Percentiles rank a stretch among this genome's conserved stretches.
Evolutionary conservation across 2,888 invertebrate genomes (phyloP).

Genomic region (Nomada ruficornis): DNA sequence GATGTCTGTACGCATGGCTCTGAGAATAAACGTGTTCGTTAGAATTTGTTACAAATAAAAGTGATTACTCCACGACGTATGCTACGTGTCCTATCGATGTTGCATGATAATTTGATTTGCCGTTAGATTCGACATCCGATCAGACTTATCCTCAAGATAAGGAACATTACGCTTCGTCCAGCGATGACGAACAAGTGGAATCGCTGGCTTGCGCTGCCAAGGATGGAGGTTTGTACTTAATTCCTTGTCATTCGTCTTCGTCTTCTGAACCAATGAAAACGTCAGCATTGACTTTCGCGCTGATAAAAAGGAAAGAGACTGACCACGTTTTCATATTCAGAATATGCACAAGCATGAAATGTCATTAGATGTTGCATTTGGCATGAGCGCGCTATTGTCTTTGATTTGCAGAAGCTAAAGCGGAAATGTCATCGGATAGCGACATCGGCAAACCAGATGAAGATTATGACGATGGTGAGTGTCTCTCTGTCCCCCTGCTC

Average conservation of each 20-base stretch:
- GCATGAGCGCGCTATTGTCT: slow-evolving; percentile 70
- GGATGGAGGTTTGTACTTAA: slow-evolving; percentile 85
- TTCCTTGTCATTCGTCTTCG: neutral
- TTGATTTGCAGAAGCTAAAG: slow-evolving; percentile 80
- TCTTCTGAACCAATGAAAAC: slow-evolving; percentile 1
- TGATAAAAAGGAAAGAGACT: neutral
- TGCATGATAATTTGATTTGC: slow-evolving; percentile 76
- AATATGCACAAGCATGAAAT: neutral
- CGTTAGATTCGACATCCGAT: slow-evolving; percentile 88
- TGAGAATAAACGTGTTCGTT: neutral
- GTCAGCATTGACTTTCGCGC: neutral
- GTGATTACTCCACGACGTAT: no score
- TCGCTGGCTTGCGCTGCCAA: slow-evolving; percentile 83
- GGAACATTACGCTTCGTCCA: slow-evolving; percentile 81
- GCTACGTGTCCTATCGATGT: slow-evolving; percentile 40
- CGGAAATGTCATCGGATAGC: slow-evolving; percentile 81
- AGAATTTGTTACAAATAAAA: no score
- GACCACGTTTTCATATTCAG: neutral
- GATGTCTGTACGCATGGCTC: neutral
- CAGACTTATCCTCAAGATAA: slow-evolving; percentile 86
- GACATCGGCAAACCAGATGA: slow-evolving; percentile 78
- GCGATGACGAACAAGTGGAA: slow-evolving; percentile 82
- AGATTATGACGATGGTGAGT: slow-evolving; percentile 79
- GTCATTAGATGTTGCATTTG: slow-evolving; percentile 60
- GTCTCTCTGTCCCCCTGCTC: neutral